A percentile compares a stretch with the other conserved stretches of the same genome.
phyloP scores from a whole-genome alignment of 2,113 vertebrate genomes.

The Carassius gibelio region DNA sequence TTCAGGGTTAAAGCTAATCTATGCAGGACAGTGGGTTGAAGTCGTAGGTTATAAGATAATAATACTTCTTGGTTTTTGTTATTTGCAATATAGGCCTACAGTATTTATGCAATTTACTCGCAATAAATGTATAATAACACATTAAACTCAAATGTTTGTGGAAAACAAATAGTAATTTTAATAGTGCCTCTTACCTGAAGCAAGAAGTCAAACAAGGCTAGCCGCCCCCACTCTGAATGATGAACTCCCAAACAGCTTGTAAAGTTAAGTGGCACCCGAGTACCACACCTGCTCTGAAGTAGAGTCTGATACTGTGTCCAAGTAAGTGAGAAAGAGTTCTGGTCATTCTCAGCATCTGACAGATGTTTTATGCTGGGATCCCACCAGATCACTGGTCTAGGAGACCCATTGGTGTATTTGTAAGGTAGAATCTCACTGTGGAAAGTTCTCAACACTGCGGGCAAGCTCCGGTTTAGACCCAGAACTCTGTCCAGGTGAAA shows the following conservation, averaged over 20 bases:
- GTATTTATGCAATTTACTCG: background rate
- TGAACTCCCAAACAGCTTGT: slow-evolving; percentile 76
- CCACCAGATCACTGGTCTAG: slow-evolving; percentile 89
- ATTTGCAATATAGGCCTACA: no score
- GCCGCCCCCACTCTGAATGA: slow-evolving; percentile 82
- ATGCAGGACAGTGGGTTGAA: no score
- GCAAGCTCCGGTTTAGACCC: slow-evolving; percentile 84
- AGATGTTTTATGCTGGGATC: slow-evolving; percentile 85
- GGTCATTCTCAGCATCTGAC: slow-evolving; percentile 84
- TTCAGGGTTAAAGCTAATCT: no score
- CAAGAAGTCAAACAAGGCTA: slow-evolving; percentile 92
- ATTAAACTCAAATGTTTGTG: background rate
- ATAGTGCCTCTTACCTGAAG: slow-evolving; percentile 81
- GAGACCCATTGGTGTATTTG: slow-evolving; percentile 76
- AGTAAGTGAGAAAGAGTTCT: slow-evolving; percentile 87
- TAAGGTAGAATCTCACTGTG: slow-evolving; percentile 84
- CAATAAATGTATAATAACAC: background rate
- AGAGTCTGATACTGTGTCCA: slow-evolving; percentile 89
- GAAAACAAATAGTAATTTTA: background rate
- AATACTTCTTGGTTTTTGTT: no score
- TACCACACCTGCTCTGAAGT: slow-evolving; percentile 69
- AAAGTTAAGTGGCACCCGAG: slow-evolving; percentile 44
- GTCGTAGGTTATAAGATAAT: background rate
- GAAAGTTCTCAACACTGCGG: slow-evolving; percentile 80
- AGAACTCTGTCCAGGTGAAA: slow-evolving; percentile 93